Evolutionary conservation across 2,797 vertebrate genomes (phyloP).

Genomic region (Tokudaia tokunoshimensis): DNA sequence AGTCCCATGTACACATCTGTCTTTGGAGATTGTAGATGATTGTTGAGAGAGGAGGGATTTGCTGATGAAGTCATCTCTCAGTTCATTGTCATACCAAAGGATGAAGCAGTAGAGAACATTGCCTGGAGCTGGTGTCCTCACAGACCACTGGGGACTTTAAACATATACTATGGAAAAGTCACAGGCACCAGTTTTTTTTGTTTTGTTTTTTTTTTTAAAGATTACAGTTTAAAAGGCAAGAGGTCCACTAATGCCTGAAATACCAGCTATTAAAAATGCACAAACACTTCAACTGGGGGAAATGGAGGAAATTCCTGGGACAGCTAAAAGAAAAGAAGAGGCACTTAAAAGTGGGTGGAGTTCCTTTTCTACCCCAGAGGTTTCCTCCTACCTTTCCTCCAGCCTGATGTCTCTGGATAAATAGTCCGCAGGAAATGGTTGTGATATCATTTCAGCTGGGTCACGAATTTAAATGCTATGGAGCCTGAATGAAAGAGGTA

Average conservation of each 20-base stretch:
- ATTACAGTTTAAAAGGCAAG: conserved; percentile 37
- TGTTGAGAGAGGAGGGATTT: conserved; percentile 4
- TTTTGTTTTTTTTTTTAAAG: not conserved
- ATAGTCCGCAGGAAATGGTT: conserved; percentile 76
- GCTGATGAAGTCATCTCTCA: conserved; percentile 1
- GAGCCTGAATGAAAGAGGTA: not conserved
- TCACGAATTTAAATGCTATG: conserved; percentile 22
- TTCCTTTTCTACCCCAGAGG: conserved; percentile 63
- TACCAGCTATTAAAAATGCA: conserved; percentile 55
- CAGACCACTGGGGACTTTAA: conserved; percentile 45
- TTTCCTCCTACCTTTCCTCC: conserved; percentile 49
- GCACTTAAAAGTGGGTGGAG: conserved; percentile 73
- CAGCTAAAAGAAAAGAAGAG: conserved; percentile 71
- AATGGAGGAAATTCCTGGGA: conserved; percentile 75
- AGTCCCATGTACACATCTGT: not conserved
- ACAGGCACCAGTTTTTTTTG: conserved; percentile 50
- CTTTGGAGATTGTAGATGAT: conserved; percentile 29
- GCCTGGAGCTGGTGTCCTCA: conserved; percentile 38
- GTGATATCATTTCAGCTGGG: conserved; percentile 59
- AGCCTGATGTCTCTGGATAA: conserved; percentile 67
- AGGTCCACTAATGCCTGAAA: conserved; percentile 17
- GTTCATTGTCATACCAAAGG: conserved; percentile 53
- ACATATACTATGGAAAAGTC: conserved; percentile 41
- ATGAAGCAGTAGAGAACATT: not conserved
- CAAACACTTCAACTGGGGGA: conserved; percentile 48